Evolutionary conservation across 2,888 invertebrate species (phyloP), one percentile per base, ranked within the genome.

Genomic region (Oligia fasciuncula): DNA sequence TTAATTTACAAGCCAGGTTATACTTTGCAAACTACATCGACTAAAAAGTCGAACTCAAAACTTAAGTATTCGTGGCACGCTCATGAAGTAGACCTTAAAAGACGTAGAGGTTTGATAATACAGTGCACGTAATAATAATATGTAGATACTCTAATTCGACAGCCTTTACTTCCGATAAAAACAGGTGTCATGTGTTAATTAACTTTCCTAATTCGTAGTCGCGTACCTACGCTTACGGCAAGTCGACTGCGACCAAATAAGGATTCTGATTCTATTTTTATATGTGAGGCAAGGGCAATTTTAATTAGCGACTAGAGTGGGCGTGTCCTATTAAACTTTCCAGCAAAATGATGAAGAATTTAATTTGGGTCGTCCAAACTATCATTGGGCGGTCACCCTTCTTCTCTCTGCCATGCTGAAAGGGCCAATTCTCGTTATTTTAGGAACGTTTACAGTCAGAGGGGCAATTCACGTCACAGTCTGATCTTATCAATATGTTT

Each of bases 111-210:
- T 84, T 29, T 73, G 46, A 68, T 76, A 77, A 73, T 65, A 80
- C 71, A 76, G 35, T 77, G 60, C 54, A 68, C 77, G 73, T 85
- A 80, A 73, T 73, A 77, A 54, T 62, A 35, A 35, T 35, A 35
- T 35, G 35, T 35, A 35, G 35, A 75, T 70, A 76, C 14, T 76
- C 71, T 85, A 85, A 85, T 85, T 85, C 68, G 76, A 85, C 74
- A 87, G 63, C 68, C 72, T 74, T 72, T 54, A 76, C 85, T 85
- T 85, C 87, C 85, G 81, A 85, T 72, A 86, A 80, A 71, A 87
- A 85, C 85, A 85, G 85, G 87, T 85, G 85, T 87, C 71, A 74
- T 69, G 70, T 73, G 62, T 74, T 80, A 77, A 80, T 70, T 80
- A 63, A 67, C 69, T 80, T 72, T 87, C 87, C 87, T 81, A 85